Conservation (phyloP, 2,888 invertebrate species). For the Netelia fuscicornis region DNA sequence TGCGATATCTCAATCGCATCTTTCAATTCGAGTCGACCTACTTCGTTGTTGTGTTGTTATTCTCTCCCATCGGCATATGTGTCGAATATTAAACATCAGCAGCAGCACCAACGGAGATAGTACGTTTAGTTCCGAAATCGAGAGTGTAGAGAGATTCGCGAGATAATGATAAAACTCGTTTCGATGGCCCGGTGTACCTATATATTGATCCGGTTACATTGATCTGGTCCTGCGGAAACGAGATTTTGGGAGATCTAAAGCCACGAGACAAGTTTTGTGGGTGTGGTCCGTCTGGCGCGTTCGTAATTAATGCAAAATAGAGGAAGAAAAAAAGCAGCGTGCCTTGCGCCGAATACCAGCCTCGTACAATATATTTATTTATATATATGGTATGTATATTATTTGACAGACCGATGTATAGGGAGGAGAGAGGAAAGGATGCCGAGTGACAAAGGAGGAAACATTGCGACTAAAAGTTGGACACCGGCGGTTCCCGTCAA, state of each 20-base stretch:
- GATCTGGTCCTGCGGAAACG: constrained; percentile 31
- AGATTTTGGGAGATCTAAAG: constrained; percentile 40
- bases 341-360: constrained; percentile 2
- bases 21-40: constrained; percentile 47
- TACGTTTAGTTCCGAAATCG: constrained; percentile 53
- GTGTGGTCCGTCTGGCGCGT: not conserved
- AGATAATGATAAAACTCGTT: constrained; percentile 24
- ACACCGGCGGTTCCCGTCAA: constrained; percentile 70
- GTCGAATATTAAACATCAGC: constrained; percentile 8
- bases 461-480: constrained; percentile 69
- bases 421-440: constrained; percentile 22
- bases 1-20: constrained; percentile 50
- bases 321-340: not conserved
- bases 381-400: not conserved
- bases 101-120: not conserved
- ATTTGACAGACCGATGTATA: constrained; percentile 1
- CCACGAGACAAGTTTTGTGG: constrained; percentile 25
- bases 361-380: not conserved
- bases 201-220: constrained; percentile 29
- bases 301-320: not conserved
- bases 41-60: constrained; percentile 45
- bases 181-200: constrained; percentile 21
- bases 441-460: constrained; percentile 51
- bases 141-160: constrained; percentile 54
- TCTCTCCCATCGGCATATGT: not conserved